Evolutionary conservation across 1,140 invertebrate genomes (phyloP).

Genomic region (Lepidurus arcticus): DNA sequence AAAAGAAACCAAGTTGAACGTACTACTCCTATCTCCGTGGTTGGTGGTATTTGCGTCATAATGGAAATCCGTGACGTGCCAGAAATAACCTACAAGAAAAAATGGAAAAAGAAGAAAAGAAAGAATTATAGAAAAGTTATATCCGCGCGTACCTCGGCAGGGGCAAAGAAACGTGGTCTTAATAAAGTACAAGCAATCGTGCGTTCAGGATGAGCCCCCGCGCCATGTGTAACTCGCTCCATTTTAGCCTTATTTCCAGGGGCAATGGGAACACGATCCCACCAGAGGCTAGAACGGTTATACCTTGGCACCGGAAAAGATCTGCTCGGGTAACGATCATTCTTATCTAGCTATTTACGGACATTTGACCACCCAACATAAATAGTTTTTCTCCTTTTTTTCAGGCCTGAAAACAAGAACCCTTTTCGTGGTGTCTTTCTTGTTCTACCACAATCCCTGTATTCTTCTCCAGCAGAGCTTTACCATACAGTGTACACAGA

Average conservation of each 20-base stretch:
- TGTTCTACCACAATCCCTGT: neutral
- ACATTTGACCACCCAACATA: neutral
- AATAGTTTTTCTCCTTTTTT: neutral
- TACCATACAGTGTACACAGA: neutral
- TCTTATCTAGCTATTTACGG: constrained; percentile 22
- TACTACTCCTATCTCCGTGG: constrained; percentile 53
- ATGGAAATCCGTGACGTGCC: constrained; percentile 87
- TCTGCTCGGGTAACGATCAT: neutral
- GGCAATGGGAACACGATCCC: too few relatives aligned
- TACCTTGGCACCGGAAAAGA: neutral
- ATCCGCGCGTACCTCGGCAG: too few relatives aligned
- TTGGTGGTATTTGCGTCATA: constrained; percentile 71
- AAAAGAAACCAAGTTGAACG: neutral
- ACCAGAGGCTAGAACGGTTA: too few relatives aligned
- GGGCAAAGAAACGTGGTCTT: too few relatives aligned
- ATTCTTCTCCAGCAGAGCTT: neutral
- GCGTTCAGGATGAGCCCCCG: too few relatives aligned
- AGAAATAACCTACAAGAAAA: constrained; percentile 74
- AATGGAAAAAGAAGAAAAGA: constrained; percentile 38
- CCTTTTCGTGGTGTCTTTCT: neutral
- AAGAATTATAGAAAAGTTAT: neutral
- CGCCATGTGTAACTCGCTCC: too few relatives aligned
- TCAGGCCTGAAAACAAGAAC: neutral
- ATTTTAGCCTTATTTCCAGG: too few relatives aligned
- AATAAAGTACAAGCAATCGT: too few relatives aligned